phyloP scores from a whole-genome alignment of 2,113 vertebrate genomes.

The Pachyramphus minor region DNA sequence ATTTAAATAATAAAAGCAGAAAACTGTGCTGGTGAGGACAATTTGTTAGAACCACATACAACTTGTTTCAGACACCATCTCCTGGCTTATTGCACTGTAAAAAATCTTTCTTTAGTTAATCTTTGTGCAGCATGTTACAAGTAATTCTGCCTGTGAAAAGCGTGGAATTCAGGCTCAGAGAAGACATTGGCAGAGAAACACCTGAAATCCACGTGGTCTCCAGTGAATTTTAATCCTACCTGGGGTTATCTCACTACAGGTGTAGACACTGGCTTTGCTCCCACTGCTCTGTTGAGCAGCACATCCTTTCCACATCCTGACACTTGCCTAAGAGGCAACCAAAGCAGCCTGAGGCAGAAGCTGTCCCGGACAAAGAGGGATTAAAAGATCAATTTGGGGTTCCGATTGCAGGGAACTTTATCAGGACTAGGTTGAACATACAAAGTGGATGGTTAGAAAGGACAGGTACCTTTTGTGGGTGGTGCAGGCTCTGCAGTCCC shows the following conservation, averaged over 20 bases:
- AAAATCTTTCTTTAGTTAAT: not conserved
- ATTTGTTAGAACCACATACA: not conserved
- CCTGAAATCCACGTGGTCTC: not conserved
- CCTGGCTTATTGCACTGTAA: not conserved
- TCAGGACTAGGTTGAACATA: not conserved
- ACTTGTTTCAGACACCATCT: not conserved
- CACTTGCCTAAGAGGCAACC: not conserved
- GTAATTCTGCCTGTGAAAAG: not conserved
- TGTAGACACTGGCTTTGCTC: not conserved
- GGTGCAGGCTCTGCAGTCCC: not conserved
- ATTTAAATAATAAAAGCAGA: not conserved
- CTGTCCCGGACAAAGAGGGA: not conserved
- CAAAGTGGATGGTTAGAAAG: not conserved
- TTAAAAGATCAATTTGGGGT: not conserved
- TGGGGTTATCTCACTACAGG: not conserved
- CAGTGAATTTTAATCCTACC: not conserved
- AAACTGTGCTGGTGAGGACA: not conserved
- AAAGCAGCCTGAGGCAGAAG: not conserved
- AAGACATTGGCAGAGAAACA: not conserved
- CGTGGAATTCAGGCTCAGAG: not conserved
- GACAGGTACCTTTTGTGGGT: rapidly evolving
- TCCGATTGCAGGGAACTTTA: not conserved
- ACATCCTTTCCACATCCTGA: not conserved
- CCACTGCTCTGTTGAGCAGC: not conserved
- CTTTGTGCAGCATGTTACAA: not conserved